A percentile compares a stretch with the other conserved stretches of the same genome.
Conservation (phyloP, 2,113 vertebrate species). For the Aspidoscelis tigris region DNA sequence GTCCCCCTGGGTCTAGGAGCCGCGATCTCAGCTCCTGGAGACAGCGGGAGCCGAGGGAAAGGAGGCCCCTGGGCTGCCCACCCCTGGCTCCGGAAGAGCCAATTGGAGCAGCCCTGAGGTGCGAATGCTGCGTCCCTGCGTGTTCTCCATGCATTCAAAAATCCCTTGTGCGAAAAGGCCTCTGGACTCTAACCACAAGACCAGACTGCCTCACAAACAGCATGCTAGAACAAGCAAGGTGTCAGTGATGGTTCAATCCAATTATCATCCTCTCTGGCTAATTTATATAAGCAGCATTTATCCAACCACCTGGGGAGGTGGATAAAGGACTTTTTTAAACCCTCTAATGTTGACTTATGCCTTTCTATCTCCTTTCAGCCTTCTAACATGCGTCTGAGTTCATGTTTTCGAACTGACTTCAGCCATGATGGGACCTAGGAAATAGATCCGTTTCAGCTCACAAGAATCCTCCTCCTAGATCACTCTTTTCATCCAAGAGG, state of each 20-base stretch:
- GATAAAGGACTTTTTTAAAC: not conserved
- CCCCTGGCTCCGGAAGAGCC: no score
- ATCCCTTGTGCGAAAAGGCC: not conserved
- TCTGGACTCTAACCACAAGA: no score
- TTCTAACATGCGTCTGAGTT: not conserved
- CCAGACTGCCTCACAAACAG: not conserved
- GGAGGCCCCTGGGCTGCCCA: no score
- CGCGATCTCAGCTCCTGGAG: no score
- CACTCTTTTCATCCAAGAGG: no score
- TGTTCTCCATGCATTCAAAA: no score
- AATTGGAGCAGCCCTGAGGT: no score
- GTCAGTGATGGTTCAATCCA: not conserved
- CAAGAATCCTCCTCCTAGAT: no score
- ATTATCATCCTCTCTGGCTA: not conserved
- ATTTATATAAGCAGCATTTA: not conserved
- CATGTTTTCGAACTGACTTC: not conserved
- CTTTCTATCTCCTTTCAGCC: no score
- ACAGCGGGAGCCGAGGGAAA: no score
- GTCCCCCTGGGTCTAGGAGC: no score
- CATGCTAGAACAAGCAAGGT: not conserved
- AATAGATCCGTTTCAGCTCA: not conserved
- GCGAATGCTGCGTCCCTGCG: no score
- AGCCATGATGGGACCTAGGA: not conserved
- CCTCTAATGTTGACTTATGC: not conserved
- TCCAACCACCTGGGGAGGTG: not conserved